Base-by-base conservation (phyloP, 1,140 invertebrate genomes). In the Lucilia cuprina region DNA sequence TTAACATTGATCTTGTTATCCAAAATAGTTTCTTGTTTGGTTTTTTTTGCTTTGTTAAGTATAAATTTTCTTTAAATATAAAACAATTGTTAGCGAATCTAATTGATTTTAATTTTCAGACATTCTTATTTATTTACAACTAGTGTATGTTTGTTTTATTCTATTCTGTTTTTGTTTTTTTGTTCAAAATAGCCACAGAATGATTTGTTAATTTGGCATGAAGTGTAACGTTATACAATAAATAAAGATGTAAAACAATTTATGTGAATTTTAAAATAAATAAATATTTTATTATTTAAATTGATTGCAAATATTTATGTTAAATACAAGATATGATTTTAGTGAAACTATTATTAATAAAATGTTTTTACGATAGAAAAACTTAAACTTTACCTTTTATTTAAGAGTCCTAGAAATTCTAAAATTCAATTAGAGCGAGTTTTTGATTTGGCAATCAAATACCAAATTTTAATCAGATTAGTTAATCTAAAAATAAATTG, bases 41-140 rank as follows among this genome's bases (percentile, higher is more conserved):
- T 30, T 41, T 41, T 41, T 41, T 41, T 10, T 41, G 5, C 41
- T 41, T 30, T 30, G 25, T 30, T 41, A 55, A 55, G 50, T 55
- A n/a, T 55, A 55, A 74, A 30, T 74, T 4, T 77, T 77, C 30
- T 77, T 34, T 34, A 35, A n/a, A 77, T 34, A 35, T 34, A 34
- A 77, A 35, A 77, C 74, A 77, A 77, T 77, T 77, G 74, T 41
- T 77, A 35, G 74, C 74, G 74, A 77, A 77, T 34, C 74, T 34
- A 77, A 77, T 77, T 77, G 74, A 77, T 77, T 77, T 77, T 41
- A n/a, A 41, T 14, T 41, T 77, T 77, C 12, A 41, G 74, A 35
- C 35, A 35, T 77, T 41, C 41, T 41, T 5, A 41, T 41, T 41
- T 41, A 41, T 41, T 41, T 41, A 41, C 41, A 3, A 8, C 7